Percentiles rank a stretch among this genome's conserved stretches.
Conservation (phyloP, 2,888 invertebrate species). For the Lordiphosa fenestrarum region DNA sequence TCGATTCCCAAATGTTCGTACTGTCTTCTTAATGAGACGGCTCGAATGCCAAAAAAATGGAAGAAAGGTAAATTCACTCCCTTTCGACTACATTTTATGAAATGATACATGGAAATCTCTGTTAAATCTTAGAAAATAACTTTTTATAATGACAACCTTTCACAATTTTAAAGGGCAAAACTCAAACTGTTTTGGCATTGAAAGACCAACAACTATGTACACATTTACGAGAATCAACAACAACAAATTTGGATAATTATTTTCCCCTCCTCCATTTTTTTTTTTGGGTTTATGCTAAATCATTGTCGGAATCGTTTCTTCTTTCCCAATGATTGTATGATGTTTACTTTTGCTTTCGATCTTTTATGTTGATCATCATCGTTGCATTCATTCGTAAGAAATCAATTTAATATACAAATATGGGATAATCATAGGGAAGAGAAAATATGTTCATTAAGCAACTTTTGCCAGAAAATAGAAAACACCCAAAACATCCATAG, state of each 20-base stretch:
- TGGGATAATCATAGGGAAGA: too few relatives aligned
- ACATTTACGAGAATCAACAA: constrained; percentile 32
- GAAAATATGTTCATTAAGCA: constrained; percentile 3
- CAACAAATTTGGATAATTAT: constrained; percentile 53
- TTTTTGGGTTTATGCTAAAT: constrained; percentile 50
- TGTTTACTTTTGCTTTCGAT: constrained; percentile 52
- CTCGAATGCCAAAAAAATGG: too few relatives aligned
- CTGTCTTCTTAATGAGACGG: too few relatives aligned
- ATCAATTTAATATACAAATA: too few relatives aligned
- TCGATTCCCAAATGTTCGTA: too few relatives aligned
- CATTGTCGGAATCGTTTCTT: constrained; percentile 65
- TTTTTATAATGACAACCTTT: background rate
- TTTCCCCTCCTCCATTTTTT: constrained; percentile 24
- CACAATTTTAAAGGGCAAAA: background rate
- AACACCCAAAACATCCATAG: too few relatives aligned
- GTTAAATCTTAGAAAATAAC: too few relatives aligned
- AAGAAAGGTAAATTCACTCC: too few relatives aligned
- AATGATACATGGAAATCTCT: too few relatives aligned
- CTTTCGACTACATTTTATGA: too few relatives aligned
- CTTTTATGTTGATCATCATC: constrained; percentile 25
- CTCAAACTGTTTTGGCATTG: constrained; percentile 1
- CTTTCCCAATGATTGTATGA: constrained; percentile 34
- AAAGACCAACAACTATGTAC: constrained; percentile 14
- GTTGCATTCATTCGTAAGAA: constrained; percentile 14
- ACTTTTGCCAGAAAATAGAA: constrained; percentile 9